Evolutionary conservation across 2,113 vertebrate genomes (phyloP).

Genomic region (Nycticebus coucang): DNA sequence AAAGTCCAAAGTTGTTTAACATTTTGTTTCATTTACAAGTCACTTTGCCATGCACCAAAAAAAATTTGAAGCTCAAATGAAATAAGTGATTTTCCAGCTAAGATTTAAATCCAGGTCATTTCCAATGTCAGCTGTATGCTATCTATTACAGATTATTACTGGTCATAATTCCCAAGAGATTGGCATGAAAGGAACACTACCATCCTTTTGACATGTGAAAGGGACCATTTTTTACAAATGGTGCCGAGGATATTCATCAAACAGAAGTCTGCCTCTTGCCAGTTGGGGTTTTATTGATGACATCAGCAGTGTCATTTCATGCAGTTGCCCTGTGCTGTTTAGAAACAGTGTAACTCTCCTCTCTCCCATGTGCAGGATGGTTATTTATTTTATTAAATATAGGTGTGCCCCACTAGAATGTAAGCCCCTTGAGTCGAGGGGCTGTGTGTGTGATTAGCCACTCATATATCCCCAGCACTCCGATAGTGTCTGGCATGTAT

Average conservation of each 20-base stretch:
- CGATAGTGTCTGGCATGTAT: not conserved
- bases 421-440: not conserved
- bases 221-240: not conserved
- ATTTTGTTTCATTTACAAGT: not conserved
- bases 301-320: not conserved
- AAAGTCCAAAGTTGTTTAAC: not conserved
- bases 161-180: not conserved
- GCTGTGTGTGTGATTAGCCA: not conserved
- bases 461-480: not conserved
- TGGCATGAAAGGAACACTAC: not conserved
- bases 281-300: not conserved
- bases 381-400: not conserved
- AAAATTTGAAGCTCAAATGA: not conserved
- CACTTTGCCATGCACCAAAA: not conserved
- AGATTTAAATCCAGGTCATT: not conserved
- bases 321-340: not conserved
- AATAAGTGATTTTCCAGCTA: not conserved
- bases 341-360: rapidly evolving
- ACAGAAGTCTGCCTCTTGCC: not conserved
- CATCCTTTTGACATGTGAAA: not conserved
- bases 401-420: not conserved
- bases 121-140: rapidly evolving
- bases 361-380: not conserved
- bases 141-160: not conserved
- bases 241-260: not conserved